phyloP scores from a whole-genome alignment of 2,113 vertebrate species.

The Sardina pilchardus region DNA sequence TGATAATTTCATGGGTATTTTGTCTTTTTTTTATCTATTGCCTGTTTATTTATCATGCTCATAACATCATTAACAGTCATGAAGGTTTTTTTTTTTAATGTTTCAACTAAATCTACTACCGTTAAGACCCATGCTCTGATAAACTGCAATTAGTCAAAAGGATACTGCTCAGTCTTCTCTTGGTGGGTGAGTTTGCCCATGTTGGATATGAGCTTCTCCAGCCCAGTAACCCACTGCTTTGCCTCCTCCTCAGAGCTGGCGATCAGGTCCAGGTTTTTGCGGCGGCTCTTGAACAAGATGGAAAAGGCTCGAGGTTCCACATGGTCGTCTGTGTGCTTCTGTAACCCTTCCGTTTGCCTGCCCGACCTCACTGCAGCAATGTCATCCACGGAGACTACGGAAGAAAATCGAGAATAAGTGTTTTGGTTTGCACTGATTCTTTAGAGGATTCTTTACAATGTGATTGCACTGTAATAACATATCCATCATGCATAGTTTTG shows the following conservation, averaged over 20 bases:
- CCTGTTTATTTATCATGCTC: too few species aligned
- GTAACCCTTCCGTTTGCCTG: constrained; percentile 88
- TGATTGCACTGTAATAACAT: not conserved
- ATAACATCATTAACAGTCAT: too few species aligned
- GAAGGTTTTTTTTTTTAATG: too few species aligned
- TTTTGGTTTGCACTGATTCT: not conserved
- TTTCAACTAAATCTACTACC: not conserved
- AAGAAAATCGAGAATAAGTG: not conserved
- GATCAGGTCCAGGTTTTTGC: constrained; percentile 90
- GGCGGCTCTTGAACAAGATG: constrained; percentile 88
- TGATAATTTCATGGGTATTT: too few species aligned
- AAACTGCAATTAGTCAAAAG: constrained; percentile 57
- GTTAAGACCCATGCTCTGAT: not conserved
- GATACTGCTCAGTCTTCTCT: constrained; percentile 94
- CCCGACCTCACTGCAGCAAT: constrained; percentile 84
- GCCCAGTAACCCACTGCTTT: constrained; percentile 84
- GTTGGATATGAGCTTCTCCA: constrained; percentile 80
- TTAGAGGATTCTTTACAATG: not conserved
- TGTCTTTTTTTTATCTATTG: too few species aligned
- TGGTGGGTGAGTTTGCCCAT: constrained; percentile 75
- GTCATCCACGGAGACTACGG: constrained; percentile 86
- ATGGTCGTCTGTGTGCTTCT: constrained; percentile 83
- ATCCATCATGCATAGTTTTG: too few species aligned
- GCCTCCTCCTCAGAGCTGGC: constrained; percentile 79
- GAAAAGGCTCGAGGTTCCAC: constrained; percentile 86